These are phyloP conservation scores for Leptobrachium ailaonicum DNA, from an alignment of 2,113 vertebrate genomes.

Conservation along the genomic window DNA sequence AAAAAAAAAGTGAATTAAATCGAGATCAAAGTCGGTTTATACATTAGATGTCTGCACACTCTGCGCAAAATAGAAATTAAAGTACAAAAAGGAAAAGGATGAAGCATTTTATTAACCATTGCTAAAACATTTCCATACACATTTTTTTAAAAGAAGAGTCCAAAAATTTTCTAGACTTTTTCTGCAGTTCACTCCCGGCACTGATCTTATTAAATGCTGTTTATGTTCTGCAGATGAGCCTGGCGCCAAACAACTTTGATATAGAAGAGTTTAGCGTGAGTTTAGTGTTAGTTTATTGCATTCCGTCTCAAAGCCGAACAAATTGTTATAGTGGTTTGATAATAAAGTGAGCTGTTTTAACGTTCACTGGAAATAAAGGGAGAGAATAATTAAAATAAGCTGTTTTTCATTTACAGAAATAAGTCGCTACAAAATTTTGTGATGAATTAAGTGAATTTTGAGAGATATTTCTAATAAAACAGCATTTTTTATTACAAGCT, in stretches of 20 bases:
- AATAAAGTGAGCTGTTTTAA: background rate
- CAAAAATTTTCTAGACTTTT: no score
- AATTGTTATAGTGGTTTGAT: background rate
- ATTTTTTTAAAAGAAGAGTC: no score
- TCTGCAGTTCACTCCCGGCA: no score
- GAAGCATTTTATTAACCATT: no score
- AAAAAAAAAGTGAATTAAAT: no score
- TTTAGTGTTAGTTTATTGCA: background rate
- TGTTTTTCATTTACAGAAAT: background rate
- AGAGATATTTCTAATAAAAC: background rate
- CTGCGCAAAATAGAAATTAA: no score
- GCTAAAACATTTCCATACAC: no score
- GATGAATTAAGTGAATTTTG: background rate
- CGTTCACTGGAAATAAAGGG: background rate
- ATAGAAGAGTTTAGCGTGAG: background rate
- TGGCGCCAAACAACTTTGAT: conserved; percentile 15
- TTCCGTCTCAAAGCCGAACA: background rate
- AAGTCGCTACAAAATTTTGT: background rate
- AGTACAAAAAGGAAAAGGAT: no score
- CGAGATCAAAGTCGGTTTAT: no score
- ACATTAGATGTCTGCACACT: no score
- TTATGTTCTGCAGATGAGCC: background rate
- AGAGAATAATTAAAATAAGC: background rate
- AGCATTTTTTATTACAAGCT: background rate
- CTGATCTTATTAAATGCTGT: background rate